phyloP scores from a whole-genome alignment of 2,888 invertebrate species.

The Sylvicola fuscatus region DNA sequence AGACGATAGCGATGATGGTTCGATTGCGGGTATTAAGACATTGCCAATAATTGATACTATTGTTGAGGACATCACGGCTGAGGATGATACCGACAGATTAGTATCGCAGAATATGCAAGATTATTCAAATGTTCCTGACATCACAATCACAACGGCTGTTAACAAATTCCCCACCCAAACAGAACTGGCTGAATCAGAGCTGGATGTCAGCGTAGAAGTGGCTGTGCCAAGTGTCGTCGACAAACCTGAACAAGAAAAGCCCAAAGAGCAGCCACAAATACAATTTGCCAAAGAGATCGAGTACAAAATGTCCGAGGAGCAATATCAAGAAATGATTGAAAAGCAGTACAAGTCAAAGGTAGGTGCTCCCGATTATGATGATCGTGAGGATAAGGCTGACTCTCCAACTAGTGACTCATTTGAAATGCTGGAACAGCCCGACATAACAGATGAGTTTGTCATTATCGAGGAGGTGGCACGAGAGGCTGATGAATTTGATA shows the following conservation, averaged over 20 bases:
- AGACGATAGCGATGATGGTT: too few species aligned
- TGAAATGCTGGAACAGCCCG: conserved; percentile 71
- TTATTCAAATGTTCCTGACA: conserved; percentile 24
- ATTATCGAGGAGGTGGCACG: conserved; percentile 75
- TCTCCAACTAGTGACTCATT: conserved; percentile 71
- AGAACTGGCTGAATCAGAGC: conserved; percentile 19
- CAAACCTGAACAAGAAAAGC: conserved; percentile 20
- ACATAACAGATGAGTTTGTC: conserved; percentile 70
- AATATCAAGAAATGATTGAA: conserved; percentile 25
- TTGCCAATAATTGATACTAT: conserved; percentile 22
- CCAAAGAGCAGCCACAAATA: conserved; percentile 17
- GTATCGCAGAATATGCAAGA: conserved; percentile 24
- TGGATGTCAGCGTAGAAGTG: conserved; percentile 17
- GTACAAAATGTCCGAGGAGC: conserved; percentile 17
- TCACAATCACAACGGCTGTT: conserved; percentile 12
- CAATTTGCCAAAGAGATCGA: conserved; percentile 13
- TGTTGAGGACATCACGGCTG: conserved; percentile 23
- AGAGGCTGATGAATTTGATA: conserved; percentile 64
- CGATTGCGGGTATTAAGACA: conserved; percentile 12
- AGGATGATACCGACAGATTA: conserved; percentile 17
- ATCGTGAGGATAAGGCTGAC: conserved; percentile 35
- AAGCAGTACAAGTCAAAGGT: conserved; percentile 32
- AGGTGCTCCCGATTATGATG: conserved; percentile 32
- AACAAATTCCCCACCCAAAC: conserved; percentile 26
- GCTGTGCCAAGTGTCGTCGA: conserved; percentile 21